phyloP scores from a whole-genome alignment of 2,797 vertebrate species.

The Hyperoplus lanceolatus region DNA sequence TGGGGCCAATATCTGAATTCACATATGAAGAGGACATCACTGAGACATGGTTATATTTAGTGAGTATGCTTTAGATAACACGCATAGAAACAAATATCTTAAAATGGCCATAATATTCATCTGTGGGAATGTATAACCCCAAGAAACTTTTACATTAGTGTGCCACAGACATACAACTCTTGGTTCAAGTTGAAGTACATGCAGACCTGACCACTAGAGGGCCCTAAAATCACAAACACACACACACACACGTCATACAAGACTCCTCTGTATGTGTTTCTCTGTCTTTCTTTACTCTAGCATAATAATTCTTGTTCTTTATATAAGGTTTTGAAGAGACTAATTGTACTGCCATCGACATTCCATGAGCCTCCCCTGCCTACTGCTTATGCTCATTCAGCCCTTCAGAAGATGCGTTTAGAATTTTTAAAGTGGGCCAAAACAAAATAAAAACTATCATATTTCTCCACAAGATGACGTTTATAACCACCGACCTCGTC shows the following conservation, averaged over 20 bases:
- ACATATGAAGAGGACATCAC: neutral
- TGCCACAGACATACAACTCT: neutral
- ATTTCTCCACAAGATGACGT: conserved; percentile 58
- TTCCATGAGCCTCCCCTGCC: conserved; percentile 11
- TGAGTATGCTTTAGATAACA: neutral
- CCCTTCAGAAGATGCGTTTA: conserved; percentile 40
- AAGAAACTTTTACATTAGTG: neutral
- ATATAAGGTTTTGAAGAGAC: conserved; percentile 29
- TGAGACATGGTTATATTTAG: neutral
- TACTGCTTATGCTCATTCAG: conserved; percentile 34
- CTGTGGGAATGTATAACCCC: neutral
- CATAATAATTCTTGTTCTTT: conserved; percentile 39
- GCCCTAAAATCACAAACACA: conserved; percentile 27
- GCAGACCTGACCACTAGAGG: conserved; percentile 63
- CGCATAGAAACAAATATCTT: neutral
- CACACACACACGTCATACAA: neutral
- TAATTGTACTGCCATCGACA: conserved; percentile 20
- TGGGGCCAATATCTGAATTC: neutral
- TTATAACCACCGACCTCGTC: conserved; percentile 63
- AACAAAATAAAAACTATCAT: conserved; percentile 56
- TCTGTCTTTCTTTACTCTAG: conserved; percentile 21
- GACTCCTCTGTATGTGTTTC: neutral
- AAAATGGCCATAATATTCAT: neutral
- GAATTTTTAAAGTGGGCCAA: conserved; percentile 55
- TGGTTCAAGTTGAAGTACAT: neutral